Base-by-base conservation (phyloP, 1,140 invertebrate species). In the Pygmarrhopalites habei region DNA sequence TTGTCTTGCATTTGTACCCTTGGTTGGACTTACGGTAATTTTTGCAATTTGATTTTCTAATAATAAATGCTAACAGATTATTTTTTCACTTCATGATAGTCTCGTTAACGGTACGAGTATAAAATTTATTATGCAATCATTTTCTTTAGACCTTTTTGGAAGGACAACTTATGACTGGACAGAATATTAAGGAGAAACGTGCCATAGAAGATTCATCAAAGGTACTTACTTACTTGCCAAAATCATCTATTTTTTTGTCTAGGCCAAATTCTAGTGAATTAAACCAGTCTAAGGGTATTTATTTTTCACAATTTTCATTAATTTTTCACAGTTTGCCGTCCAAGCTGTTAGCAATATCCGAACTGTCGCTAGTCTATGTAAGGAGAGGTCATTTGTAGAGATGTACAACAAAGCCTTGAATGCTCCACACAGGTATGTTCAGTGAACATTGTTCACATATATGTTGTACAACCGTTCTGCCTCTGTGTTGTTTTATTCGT, bases 81-180 rank as follows among this genome's bases (percentile, higher is more conserved):
- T n/a, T n/a, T n/a, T n/a, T n/a, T n/a, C n/a, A n/a, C n/a, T n/a
- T n/a, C n/a, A n/a, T n/a, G n/a, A n/a, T n/a, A n/a, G n/a, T n/a
- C n/a, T n/a, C n/a, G n/a, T n/a, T n/a, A n/a, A n/a, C n/a, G n/a
- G n/a, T n/a, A n/a, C n/a, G n/a, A n/a, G n/a, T n/a, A n/a, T n/a
- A n/a, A n/a, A n/a, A n/a, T n/a, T n/a, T n/a, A n/a, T n/a, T n/a
- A n/a, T n/a, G n/a, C n/a, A n/a, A n/a, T n/a, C n/a, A n/a, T n/a
- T n/a, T n/a, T n/a, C n/a, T n/a, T n/a, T n/a, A n/a, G n/a, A 85
- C 90, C 0, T 85, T 86, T 67, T 78, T 92, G 23, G 87, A 93
- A 74, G 82, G 82, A n/a, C 80, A 81, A 61, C 78, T 84, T 29
- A 80, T 90, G 64, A 81, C 81, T n/a, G 84, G 82, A 10, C 82